Base-by-base conservation (phyloP, 2,797 vertebrate genomes). In the Epinephelus coioides region DNA sequence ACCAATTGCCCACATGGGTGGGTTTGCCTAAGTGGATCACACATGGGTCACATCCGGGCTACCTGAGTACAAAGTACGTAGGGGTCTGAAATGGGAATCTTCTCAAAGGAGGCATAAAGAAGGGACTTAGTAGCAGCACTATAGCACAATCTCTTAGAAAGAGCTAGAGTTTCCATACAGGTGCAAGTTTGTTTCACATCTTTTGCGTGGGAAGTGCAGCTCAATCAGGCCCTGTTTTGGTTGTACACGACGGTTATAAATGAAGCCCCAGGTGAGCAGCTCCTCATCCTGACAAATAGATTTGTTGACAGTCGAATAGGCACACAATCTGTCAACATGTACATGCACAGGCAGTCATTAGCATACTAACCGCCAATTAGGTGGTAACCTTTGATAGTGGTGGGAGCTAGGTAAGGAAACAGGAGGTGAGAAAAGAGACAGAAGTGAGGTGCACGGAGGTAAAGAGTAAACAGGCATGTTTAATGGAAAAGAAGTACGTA, bases 281-380 rank as follows among this genome's bases (percentile, higher is more conserved):
- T 15, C 4, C 23, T 51, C 38, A 25, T 0, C 14, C 11, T n/a
- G n/a, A 19, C 49, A 6, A n/a, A 3, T 10, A 64, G 34, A n/a
- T 23, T 14, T 47, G 5, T 21, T 27, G 14, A 51, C 53, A 34
- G 14, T 17, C 19, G 25, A 59, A 43, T 34, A 46, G 7, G 5
- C 23, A 40, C n/a, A 17, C 34, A 50, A 21, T 61, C 23, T 38
- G 50, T 44, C 56, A 38, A 25, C 43, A 56, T 19, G 40, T 3
- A 4, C 27, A 69, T 25, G 23, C 27, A 43, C 13, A 21, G 27
- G 17, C 19, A 6, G 15, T 17, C 61, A 50, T 78, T 47, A 54
- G 44, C 72, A 66, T 49, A 19, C 49, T 14, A 40, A n/a, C 19
- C 61, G 34, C 43, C 53, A 57, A 51, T 66, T 30, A 50, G 4